These are phyloP conservation scores for Scolopax mira DNA, from an alignment of 2,113 vertebrate genomes.

Conservation along the genomic window DNA sequence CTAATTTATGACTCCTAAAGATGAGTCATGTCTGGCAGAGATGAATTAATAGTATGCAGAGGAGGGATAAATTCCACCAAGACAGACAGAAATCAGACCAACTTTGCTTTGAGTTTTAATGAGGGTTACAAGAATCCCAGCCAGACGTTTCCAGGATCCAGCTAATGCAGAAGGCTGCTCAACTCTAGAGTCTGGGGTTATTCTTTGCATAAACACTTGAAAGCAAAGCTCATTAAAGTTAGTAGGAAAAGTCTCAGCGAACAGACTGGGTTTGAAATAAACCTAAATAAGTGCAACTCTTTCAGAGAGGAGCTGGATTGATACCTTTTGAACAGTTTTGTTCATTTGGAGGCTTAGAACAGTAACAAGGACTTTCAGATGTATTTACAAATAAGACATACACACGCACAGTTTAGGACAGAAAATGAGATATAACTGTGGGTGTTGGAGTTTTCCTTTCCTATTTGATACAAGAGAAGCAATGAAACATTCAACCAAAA, in stretches of 20 bases:
- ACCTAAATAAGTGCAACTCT: not conserved
- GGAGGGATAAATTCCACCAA: slow-evolving; percentile 39
- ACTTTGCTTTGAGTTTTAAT: slow-evolving; percentile 5
- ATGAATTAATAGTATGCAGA: slow-evolving; percentile 26
- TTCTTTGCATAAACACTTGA: not conserved
- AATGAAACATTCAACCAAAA: not conserved
- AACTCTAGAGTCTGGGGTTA: not conserved
- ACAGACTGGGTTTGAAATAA: not conserved
- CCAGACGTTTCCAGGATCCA: not conserved
- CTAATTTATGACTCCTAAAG: slow-evolving; percentile 34
- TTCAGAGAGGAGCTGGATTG: not conserved
- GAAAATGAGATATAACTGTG: not conserved
- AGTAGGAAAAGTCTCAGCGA: not conserved
- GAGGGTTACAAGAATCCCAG: not conserved
- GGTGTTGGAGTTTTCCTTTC: not conserved
- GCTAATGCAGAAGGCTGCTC: not conserved
- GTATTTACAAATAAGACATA: not conserved
- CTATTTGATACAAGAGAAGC: not conserved
- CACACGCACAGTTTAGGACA: not conserved
- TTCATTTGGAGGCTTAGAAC: not conserved
- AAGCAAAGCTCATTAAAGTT: slow-evolving; percentile 7
- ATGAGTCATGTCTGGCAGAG: slow-evolving; percentile 55
- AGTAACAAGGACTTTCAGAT: not conserved
- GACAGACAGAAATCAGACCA: slow-evolving; percentile 31
- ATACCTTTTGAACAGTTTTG: not conserved